Base-by-base conservation (phyloP, 53 echinoderm and acorn worm genomes). In the Temnopleurus reevesii region DNA sequence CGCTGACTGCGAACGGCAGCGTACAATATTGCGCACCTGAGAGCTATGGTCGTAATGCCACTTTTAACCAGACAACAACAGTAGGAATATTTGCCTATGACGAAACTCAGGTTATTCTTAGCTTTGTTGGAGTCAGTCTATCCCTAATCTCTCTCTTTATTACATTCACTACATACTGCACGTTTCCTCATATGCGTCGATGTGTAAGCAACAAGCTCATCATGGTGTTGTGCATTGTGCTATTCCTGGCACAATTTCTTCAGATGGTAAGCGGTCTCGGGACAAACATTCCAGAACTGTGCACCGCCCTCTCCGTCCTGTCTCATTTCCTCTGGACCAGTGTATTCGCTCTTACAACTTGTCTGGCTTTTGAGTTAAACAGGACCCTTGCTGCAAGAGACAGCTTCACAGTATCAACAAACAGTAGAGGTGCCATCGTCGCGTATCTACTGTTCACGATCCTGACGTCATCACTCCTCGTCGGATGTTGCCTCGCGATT, bases 301-400 rank as follows among this genome's bases (percentile, higher is more conserved):
- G 93, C 60, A 58, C 53, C 49, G 12, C 63, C 26, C 76, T 91
- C 3, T 91, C 93, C 4, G 84, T 84, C 24, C 25, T 76, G 10
- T 54, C 83, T 17, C 93, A 93, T 51, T 93, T 76, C 59, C 57
- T 91, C 24, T 93, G 93, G 93, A 86, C 83, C 12, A 64, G 71
- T n/a, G 89, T 89, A 2, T 93, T 93, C 77, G 91, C 87, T 30
- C 61, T 89, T 76, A 93, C 89, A 45, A 91, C 91, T 26, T 59
- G 71, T 23, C 91, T 93, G 18, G 93, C 93, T 15, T 89, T 93
- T 15, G 93, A 93, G 51, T 81, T 93, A 21, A 76, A 89, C 84
- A 55, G 93, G 36, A 91, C 93, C 33, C 86, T 93, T 12, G 89
- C 83, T 12, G 31, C 83, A 15, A 66, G 91, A 31, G 64, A 76